phyloP scores from a whole-genome alignment of 2,888 invertebrate species.

The Drosophila nr. fundita region DNA sequence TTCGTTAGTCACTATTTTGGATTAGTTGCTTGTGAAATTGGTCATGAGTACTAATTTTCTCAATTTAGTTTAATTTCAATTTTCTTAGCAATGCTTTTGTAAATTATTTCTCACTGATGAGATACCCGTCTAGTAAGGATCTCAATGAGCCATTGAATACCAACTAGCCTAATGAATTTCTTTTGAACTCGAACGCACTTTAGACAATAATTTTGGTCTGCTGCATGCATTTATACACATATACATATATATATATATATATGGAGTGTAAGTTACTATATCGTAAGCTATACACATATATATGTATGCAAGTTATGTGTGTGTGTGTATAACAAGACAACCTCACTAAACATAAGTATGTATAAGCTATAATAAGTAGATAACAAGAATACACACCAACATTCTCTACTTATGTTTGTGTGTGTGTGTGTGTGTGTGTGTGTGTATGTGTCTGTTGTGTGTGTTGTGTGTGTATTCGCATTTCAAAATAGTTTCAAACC shows the following conservation, averaged over 20 bases:
- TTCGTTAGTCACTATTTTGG: conserved; percentile 27
- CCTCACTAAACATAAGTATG: conserved; percentile 77
- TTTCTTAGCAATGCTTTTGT: conserved; percentile 34
- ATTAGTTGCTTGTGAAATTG: conserved; percentile 43
- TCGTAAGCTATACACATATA: conserved; percentile 54
- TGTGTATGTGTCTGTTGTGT: not conserved
- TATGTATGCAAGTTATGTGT: conserved; percentile 32
- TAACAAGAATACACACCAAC: conserved; percentile 76
- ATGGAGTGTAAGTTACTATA: conserved; percentile 11
- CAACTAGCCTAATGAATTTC: conserved; percentile 30
- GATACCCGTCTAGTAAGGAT: conserved; percentile 33
- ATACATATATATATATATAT: conserved; percentile 31
- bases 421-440: conserved; percentile 19
- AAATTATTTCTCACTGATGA: conserved; percentile 52
- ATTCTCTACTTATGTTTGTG: conserved; percentile 45
- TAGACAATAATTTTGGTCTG: conserved; percentile 65
- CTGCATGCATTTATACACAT: conserved; percentile 45
- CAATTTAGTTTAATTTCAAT: conserved; percentile 28
- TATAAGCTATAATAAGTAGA: conserved; percentile 53
- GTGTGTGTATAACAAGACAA: conserved; percentile 72
- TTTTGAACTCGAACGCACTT: conserved; percentile 51
- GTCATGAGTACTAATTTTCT: conserved; percentile 40
- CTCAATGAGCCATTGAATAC: conserved; percentile 51
- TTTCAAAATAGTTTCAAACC: conserved; percentile 74
- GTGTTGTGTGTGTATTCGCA: conserved; percentile 13